Conservation (phyloP, 2,113 vertebrate species). For the Pogona vitticeps region DNA sequence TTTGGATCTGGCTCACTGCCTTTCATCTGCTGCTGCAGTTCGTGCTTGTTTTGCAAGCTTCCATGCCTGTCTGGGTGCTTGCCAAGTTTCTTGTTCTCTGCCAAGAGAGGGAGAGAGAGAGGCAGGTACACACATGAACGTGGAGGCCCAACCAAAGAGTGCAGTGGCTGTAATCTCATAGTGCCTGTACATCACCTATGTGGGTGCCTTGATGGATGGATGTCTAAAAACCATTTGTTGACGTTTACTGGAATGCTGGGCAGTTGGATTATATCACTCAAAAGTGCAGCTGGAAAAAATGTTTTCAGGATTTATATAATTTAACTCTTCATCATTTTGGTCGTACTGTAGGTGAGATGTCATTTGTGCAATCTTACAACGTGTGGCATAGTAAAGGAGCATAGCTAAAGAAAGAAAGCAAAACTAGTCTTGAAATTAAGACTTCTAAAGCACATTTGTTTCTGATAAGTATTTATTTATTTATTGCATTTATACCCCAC, state of each 20-base stretch:
- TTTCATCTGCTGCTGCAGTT: background rate
- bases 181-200: background rate
- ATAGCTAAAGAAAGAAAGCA: background rate
- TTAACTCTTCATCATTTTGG: background rate
- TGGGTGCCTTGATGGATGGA: background rate
- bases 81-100: background rate
- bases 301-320: background rate
- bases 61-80: background rate
- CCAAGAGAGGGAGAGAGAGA: background rate
- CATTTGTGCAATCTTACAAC: background rate
- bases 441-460: slow-evolving; percentile 2
- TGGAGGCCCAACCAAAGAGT: background rate
- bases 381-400: slow-evolving; percentile 37
- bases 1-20: background rate
- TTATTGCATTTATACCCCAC: too few species aligned
- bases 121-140: background rate
- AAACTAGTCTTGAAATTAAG: background rate
- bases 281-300: background rate
- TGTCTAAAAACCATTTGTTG: background rate
- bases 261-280: background rate
- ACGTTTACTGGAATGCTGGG: background rate
- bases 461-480: too few species aligned
- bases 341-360: too few species aligned
- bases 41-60: too few species aligned
- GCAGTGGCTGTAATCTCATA: too few species aligned